Percentiles rank a stretch among this genome's conserved stretches.
Conservation (phyloP, 2,888 invertebrate genomes). For the Drosophila pseudotalamancana region DNA sequence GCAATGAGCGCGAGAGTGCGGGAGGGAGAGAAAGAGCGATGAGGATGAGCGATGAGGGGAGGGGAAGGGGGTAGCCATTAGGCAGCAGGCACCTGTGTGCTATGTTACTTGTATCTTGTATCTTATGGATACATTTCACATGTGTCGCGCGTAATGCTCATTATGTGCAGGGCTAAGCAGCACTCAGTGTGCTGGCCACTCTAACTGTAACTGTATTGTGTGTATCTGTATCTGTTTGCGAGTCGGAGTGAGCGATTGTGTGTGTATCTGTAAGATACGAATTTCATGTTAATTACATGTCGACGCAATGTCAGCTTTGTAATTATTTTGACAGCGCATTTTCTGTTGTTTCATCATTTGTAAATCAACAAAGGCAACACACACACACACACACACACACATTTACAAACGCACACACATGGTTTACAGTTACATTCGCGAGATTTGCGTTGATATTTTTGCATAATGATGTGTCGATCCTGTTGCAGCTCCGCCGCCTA, state of each 20-base stretch:
- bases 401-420: not conserved
- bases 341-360: slow-evolving; percentile 58
- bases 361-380: slow-evolving; percentile 47
- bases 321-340: slow-evolving; percentile 73
- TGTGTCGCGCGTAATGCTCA: slow-evolving; percentile 54
- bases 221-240: slow-evolving; percentile 7
- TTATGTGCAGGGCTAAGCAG: slow-evolving; percentile 47
- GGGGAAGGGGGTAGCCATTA: slow-evolving; percentile 59
- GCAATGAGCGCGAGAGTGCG: slow-evolving; percentile 11
- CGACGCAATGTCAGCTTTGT: slow-evolving; percentile 61
- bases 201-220: slow-evolving; percentile 13
- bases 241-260: not conserved
- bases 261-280: slow-evolving; percentile 46
- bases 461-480: slow-evolving; percentile 64
- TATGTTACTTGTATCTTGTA: slow-evolving; percentile 39
- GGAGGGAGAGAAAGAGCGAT: too few relatives aligned
- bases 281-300: slow-evolving; percentile 75
- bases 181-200: slow-evolving; percentile 18
- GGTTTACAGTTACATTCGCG: slow-evolving; percentile 49
- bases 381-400: slow-evolving; percentile 8
- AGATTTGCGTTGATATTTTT: slow-evolving; percentile 54
- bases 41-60: too few relatives aligned
- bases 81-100: slow-evolving; percentile 55
- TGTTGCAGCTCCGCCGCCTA: slow-evolving; percentile 14
- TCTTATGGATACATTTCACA: slow-evolving; percentile 61